Conservation (phyloP, 2,797 vertebrate species). For the Xenops minutus region DNA sequence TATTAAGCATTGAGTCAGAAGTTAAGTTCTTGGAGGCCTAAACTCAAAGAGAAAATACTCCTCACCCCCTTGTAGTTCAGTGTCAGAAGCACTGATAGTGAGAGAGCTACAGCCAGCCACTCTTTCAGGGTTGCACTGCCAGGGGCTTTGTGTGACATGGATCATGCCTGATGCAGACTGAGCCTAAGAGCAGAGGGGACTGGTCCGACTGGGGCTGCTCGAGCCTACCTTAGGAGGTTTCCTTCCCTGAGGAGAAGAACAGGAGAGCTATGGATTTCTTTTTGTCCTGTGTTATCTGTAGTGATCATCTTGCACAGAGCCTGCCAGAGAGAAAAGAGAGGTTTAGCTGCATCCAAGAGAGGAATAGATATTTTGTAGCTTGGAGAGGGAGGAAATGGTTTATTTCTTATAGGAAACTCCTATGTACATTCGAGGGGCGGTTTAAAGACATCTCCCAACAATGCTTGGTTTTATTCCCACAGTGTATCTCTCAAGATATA, state of each 20-base stretch:
- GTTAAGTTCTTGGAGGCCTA: neutral
- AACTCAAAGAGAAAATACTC: neutral
- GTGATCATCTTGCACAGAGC: constrained; percentile 67
- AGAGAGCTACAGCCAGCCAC: neutral
- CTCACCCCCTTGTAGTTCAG: neutral
- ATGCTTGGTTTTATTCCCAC: neutral
- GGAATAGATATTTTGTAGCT: neutral
- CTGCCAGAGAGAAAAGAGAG: constrained; percentile 56
- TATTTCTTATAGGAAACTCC: neutral
- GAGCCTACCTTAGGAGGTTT: constrained; percentile 74
- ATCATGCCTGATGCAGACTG: neutral
- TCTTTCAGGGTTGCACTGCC: neutral
- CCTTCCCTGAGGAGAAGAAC: constrained; percentile 60
- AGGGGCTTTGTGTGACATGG: neutral
- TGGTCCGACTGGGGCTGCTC: neutral
- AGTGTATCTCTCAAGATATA: neutral
- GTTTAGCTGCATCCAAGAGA: neutral
- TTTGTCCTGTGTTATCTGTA: constrained; percentile 49
- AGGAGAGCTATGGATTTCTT: constrained; percentile 63
- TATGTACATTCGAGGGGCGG: neutral
- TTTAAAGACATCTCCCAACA: constrained; percentile 1
- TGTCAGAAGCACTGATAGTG: neutral
- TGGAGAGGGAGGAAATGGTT: neutral
- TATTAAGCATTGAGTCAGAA: neutral
- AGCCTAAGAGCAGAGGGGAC: neutral